These are phyloP conservation scores for Ormyrus rosae DNA, from an alignment of 2,888 invertebrate genomes.

Conservation along the genomic window DNA sequence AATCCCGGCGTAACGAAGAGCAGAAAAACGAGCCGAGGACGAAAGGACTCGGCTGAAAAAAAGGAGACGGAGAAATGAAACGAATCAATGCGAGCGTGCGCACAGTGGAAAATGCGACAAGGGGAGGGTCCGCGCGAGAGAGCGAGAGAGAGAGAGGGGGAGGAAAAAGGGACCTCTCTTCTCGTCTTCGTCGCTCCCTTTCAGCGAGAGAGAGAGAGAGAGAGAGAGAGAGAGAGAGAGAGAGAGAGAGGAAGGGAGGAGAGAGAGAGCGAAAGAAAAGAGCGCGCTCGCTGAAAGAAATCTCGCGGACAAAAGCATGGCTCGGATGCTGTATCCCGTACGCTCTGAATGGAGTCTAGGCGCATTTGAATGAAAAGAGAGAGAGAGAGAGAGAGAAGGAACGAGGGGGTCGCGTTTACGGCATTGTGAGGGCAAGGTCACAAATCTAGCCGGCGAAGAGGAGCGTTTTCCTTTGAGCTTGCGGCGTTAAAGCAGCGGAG, in stretches of 20 bases:
- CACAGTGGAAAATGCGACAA: slow-evolving; percentile 50
- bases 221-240: slow-evolving; percentile 42
- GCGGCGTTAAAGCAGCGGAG: slow-evolving; percentile 25
- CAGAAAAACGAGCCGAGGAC: slow-evolving; percentile 2
- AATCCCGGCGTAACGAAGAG: slow-evolving; percentile 48
- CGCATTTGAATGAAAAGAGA: slow-evolving; percentile 67
- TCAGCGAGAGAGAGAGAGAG: slow-evolving; percentile 25
- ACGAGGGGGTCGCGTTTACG: slow-evolving; percentile 59
- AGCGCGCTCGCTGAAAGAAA: slow-evolving; percentile 65
- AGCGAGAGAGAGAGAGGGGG: slow-evolving; percentile 58
- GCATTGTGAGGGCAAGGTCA: slow-evolving; percentile 74
- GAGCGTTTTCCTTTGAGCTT: slow-evolving; percentile 66
- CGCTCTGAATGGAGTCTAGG: slow-evolving; percentile 73
- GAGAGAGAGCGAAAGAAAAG: slow-evolving; percentile 58
- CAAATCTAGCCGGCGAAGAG: slow-evolving; percentile 70
- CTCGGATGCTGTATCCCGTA: slow-evolving; percentile 49
- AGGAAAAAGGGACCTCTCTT: slow-evolving; percentile 55
- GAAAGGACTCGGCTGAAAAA: slow-evolving; percentile 1
- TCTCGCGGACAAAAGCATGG: slow-evolving; percentile 66
- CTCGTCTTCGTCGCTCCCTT: slow-evolving; percentile 38
- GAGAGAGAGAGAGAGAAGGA: slow-evolving; percentile 58
- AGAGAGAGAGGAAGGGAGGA: slow-evolving; percentile 25
- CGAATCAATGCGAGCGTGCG: slow-evolving; percentile 42
- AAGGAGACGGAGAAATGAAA: slow-evolving; percentile 35
- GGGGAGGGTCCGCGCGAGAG: slow-evolving; percentile 40